phyloP scores from a whole-genome alignment of 2,113 vertebrate species.

The Cheilinus undulatus region DNA sequence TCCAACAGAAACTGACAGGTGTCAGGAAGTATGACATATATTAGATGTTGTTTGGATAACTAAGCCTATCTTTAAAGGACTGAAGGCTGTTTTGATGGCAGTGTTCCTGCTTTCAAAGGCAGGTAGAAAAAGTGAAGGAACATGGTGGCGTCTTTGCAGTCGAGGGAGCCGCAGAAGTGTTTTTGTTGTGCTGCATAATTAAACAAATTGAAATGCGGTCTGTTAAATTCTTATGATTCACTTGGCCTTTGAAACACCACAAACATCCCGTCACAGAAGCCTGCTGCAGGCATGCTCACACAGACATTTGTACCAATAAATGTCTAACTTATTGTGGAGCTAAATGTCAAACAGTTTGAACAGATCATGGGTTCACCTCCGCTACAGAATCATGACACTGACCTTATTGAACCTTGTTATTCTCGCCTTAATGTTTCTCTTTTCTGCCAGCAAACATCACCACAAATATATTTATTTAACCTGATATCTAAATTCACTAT shows the following conservation, averaged over 20 bases:
- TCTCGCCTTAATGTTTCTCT: neutral
- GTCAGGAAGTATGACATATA: constrained; percentile 5
- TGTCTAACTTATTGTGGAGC: neutral
- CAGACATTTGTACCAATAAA: neutral
- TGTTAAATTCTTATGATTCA: neutral
- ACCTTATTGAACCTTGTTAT: too few species aligned
- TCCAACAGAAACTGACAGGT: constrained; percentile 7
- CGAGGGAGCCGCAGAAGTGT: neutral
- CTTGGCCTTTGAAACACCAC: neutral
- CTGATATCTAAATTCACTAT: neutral
- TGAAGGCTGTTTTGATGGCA: constrained; percentile 10
- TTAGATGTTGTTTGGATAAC: constrained; percentile 31
- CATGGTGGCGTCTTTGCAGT: neutral
- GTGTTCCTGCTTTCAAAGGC: constrained; percentile 23
- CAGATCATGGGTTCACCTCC: neutral
- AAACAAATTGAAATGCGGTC: neutral
- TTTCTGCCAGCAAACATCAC: constrained; percentile 18
- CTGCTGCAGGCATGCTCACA: neutral
- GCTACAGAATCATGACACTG: neutral
- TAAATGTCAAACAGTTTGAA: neutral
- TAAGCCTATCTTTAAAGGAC: neutral
- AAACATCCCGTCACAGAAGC: neutral
- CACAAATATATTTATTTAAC: constrained; percentile 30
- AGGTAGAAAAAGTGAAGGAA: neutral
- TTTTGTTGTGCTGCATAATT: constrained; percentile 29